A percentile compares a stretch with the other conserved stretches of the same genome.
Conservation (phyloP, 2,888 invertebrate species). For the Hybos culiciformis region DNA sequence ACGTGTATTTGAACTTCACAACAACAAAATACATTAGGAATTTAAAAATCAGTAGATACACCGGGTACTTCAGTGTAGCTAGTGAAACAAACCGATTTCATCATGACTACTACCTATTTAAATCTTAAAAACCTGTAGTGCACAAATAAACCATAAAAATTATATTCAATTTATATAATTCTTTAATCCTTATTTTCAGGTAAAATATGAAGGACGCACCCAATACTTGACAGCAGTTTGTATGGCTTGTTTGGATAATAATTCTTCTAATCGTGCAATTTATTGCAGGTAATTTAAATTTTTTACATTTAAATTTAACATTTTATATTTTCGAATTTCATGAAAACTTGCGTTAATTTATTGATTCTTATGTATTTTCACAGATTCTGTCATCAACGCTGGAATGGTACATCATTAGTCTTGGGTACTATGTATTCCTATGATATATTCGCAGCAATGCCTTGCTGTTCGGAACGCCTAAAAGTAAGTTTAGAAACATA, state of each 20-base stretch:
- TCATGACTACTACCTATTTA: no score
- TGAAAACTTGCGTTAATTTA: no score
- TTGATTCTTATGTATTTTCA: slow-evolving; percentile 6
- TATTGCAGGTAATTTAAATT: slow-evolving; percentile 49
- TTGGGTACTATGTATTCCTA: slow-evolving; percentile 97
- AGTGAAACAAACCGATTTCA: no score
- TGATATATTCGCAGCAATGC: slow-evolving; percentile 94
- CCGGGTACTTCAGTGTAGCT: no score
- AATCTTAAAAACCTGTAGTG: no score
- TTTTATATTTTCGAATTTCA: background rate
- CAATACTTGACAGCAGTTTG: slow-evolving; percentile 89
- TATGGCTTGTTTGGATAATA: slow-evolving; percentile 84
- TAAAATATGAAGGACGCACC: slow-evolving; percentile 78
- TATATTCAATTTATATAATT: no score
- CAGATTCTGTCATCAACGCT: slow-evolving; percentile 64
- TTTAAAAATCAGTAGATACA: no score
- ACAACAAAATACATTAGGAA: no score
- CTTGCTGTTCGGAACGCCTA: slow-evolving; percentile 85
- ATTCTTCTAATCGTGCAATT: slow-evolving; percentile 57
- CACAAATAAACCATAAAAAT: no score
- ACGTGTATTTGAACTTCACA: no score
- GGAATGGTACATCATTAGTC: slow-evolving; percentile 88
- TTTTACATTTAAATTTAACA: background rate
- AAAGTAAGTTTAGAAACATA: slow-evolving; percentile 46
- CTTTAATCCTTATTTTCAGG: slow-evolving; percentile 32